Base-by-base conservation (phyloP, 2,797 vertebrate genomes). In the Betta splendens region DNA sequence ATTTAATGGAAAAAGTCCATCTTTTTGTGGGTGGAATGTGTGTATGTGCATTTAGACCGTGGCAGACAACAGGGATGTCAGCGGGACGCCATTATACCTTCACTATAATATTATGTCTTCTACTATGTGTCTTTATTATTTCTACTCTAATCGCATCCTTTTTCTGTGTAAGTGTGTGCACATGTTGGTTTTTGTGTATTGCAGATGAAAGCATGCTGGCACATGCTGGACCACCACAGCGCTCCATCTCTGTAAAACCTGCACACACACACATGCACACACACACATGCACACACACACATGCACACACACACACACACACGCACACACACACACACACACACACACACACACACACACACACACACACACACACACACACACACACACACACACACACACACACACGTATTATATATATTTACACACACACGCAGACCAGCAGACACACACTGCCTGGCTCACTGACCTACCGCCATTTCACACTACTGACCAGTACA, bases 401-500 rank as follows among this genome's bases (percentile, higher is more conserved):
- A 60, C 40, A 57, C 52, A 55, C 69, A 72, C 43, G 4, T 26
- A 26, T 26, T 26, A 26, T 26, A 53, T 26, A 35, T 18, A 35
- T 5, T 56, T 16, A 55, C 56, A 61, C 49, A 72, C 23, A 38
- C 12, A 22, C 23, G 48, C 51, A 39, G 31, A 64, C 47, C 50
- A 15, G 52, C 42, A 54, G 46, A 46, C 37, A 56, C 64, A 40
- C 58, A 40, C 61, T 46, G 70, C 62, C 79, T 75, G 81, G 74
- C 83, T 81, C 77, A 71, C 86, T 82, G 83, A 89, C 87, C 85
- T 74, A 79, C 87, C 87, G 84, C 90, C 89, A 91, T 92, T 92
- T 92, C 90, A 90, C 89, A 90, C 87, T 81, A 85, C 89, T 91
- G 91, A 90, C 90, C 89, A 88, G 89, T 90, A 91, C 90, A 92